These are phyloP conservation scores for Plodia interpunctella DNA, from an alignment of 1,140 invertebrate genomes.

Conservation along the genomic window DNA sequence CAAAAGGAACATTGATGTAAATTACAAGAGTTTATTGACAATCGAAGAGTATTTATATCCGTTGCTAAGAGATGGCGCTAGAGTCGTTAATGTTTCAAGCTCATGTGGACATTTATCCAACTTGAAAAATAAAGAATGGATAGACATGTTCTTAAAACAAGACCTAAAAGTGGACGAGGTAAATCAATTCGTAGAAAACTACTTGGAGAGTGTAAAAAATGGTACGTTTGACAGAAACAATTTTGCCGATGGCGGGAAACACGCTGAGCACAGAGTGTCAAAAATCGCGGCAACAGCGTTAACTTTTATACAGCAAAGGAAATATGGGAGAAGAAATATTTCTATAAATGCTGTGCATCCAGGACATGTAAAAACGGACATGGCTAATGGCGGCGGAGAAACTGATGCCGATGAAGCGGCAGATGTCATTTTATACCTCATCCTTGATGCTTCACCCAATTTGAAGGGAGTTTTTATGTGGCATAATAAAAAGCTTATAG, in stretches of 20 bases:
- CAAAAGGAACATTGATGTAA: constrained; percentile 81
- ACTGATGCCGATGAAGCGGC: constrained; percentile 48
- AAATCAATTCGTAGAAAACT: constrained; percentile 80
- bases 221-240: constrained; percentile 74
- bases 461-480: constrained; percentile 60
- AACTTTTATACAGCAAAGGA: constrained; percentile 76
- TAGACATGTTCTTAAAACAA: constrained; percentile 34
- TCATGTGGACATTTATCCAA: constrained; percentile 79
- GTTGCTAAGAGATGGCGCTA: constrained; percentile 81
- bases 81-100: constrained; percentile 87
- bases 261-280: constrained; percentile 82
- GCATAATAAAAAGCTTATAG: constrained; percentile 48
- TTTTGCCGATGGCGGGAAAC: constrained; percentile 77
- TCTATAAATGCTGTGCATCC: constrained; percentile 65
- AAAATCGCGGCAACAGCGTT: constrained; percentile 83
- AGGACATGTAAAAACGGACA: constrained; percentile 54
- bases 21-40: constrained; percentile 81
- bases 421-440: constrained; percentile 45
- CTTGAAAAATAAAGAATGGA: constrained; percentile 77
- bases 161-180: constrained; percentile 79
- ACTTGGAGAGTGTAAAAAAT: constrained; percentile 78
- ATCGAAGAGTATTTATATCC: constrained; percentile 84
- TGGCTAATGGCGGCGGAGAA: constrained; percentile 42
- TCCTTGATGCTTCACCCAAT: constrained; percentile 55
- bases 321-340: constrained; percentile 49